Conservation (phyloP, 1,140 invertebrate species). For the Drosophila pallidifrons region DNA sequence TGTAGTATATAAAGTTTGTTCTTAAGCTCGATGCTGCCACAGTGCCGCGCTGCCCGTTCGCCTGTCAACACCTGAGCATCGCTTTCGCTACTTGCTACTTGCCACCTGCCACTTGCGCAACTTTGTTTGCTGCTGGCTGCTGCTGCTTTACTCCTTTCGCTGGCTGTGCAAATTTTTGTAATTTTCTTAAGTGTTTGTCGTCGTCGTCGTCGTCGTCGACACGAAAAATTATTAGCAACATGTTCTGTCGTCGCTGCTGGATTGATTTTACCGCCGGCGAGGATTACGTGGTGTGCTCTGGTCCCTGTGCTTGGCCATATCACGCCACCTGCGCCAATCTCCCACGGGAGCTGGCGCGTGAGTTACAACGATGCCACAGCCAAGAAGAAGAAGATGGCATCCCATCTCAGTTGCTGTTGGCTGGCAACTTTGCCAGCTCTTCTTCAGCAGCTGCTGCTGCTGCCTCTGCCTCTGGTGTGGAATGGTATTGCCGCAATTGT, state of each 20-base stretch:
- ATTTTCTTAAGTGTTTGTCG: conserved; percentile 71
- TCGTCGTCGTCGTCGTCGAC: not conserved
- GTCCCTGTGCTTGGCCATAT: conserved; percentile 62
- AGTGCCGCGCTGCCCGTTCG: conserved; percentile 47
- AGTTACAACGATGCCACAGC: conserved; percentile 28
- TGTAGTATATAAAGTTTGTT: conserved; percentile 12
- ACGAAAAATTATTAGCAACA: conserved; percentile 69
- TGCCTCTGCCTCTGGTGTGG: conserved; percentile 40
- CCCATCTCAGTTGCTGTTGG: not conserved
- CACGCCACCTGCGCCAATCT: conserved; percentile 64
- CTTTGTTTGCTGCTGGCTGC: not conserved
- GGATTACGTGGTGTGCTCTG: conserved; percentile 59
- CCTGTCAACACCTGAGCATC: conserved; percentile 69
- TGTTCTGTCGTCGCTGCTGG: conserved; percentile 84
- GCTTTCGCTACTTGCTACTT: not conserved
- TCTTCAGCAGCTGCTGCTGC: too few species aligned
- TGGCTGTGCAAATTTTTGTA: conserved; percentile 46
- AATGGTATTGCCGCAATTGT: conserved; percentile 80
- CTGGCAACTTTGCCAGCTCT: not conserved
- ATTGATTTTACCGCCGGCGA: conserved; percentile 72
- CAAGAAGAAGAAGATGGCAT: not conserved
- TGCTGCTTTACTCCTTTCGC: conserved; percentile 30
- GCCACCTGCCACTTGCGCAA: not conserved
- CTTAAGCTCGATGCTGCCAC: conserved; percentile 10
- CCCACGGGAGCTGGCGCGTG: conserved; percentile 61